phyloP scores from a whole-genome alignment of 2,797 vertebrate species.

The Aphelocoma californica region DNA sequence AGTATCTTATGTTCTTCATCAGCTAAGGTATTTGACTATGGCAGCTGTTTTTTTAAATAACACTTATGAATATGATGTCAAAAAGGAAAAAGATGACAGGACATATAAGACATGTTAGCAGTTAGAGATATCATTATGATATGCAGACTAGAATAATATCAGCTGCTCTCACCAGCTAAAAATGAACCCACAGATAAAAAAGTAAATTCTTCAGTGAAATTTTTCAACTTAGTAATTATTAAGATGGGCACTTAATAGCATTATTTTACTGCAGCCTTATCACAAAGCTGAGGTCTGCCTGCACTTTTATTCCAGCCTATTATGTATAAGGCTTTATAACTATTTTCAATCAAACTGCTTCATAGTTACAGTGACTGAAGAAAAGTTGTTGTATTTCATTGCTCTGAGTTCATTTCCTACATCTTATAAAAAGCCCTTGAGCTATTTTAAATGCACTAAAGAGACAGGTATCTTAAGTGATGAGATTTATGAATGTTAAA shows the following conservation, averaged over 20 bases:
- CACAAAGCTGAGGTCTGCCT: neutral
- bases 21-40: constrained; percentile 64
- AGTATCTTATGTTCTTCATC: constrained; percentile 66
- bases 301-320: neutral
- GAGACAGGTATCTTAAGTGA: constrained; percentile 46
- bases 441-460: constrained; percentile 17
- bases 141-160: neutral
- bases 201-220: neutral
- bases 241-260: neutral
- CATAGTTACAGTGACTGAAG: neutral
- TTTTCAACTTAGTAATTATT: neutral
- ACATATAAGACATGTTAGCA: constrained; percentile 12
- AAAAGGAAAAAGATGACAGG: constrained; percentile 53
- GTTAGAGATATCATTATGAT: neutral
- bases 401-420: neutral
- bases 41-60: constrained; percentile 67
- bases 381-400: neutral
- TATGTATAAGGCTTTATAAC: neutral
- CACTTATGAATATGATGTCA: constrained; percentile 39
- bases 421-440: neutral
- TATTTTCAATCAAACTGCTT: neutral
- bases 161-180: constrained; percentile 13
- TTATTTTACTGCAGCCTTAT: neutral
- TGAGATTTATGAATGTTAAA: constrained; percentile 48
- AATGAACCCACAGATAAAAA: neutral